Base-by-base conservation (phyloP, 1,140 invertebrate species). In the Dendroctonus valens region DNA sequence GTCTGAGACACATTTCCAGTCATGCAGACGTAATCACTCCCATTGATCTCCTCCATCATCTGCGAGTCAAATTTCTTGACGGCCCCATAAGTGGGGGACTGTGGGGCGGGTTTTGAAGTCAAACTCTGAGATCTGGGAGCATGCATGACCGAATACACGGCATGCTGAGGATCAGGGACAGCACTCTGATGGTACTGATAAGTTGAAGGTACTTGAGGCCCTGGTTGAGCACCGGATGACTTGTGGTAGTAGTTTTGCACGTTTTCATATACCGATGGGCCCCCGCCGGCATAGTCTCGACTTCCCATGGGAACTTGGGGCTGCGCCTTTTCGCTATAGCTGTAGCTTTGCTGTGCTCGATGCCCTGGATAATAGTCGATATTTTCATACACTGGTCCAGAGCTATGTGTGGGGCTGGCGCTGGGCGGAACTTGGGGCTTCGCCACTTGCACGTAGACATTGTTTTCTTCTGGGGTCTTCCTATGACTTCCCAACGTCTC, bases 321-420 rank as follows among this genome's bases (percentile, higher is more conserved):
- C 69, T 82, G 81, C 1, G 82, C 81, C 44, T 79, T 78, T 51
- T 50, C 78, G 72, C 53, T 79, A 73, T 80, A 75, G 55, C 86
- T 88, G 73, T 87, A 89, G 3, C 84, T 82, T 7, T 84, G 82
- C 69, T 85, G 83, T 9, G 26, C 1, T 26, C 26, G 26, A 26
- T 79, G 76, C 42, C 80, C 79, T 8, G 83, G 80, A 79, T 90
- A 91, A 77, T 90, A 91, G 67, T 91, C 89, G 46, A 92, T 83
- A 78, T 93, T 92, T 77, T 92, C 91, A 76, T 92, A 92, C 26
- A 92, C 87, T 39, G 86, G 89, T 54, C 83, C 84, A 63, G 74
- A 76, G 69, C 80, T 81, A 26, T 74, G 77, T 39, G 78, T 78
- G 49, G 80, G 74, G 79, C 81, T n/a, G 82, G 81, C 58, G 85